Conservation (phyloP, 2,888 invertebrate genomes). For the Phoenoteleia sp. region DNA sequence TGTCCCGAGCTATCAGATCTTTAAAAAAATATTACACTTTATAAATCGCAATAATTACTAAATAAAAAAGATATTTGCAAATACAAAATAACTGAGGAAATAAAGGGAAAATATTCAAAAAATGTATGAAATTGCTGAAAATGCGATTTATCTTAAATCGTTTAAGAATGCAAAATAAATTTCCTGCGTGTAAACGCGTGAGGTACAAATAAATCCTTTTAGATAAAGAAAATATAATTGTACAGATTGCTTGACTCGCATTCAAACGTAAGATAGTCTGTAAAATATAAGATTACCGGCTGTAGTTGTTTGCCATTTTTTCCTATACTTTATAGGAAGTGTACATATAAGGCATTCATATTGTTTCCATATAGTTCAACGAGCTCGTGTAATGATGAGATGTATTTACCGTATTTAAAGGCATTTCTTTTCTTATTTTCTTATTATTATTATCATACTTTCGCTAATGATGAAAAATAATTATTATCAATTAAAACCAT, state of each 20-base stretch:
- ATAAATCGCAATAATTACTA: neutral
- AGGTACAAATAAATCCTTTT: slow-evolving; percentile 54
- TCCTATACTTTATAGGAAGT: slow-evolving; percentile 62
- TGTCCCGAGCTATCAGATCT: no score
- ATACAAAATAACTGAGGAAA: no score
- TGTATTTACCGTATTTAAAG: slow-evolving; percentile 49
- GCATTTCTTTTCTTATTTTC: slow-evolving; percentile 38
- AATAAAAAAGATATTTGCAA: no score
- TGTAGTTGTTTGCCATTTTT: slow-evolving; percentile 59
- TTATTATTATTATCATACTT: slow-evolving; percentile 40
- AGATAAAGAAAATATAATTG: slow-evolving; percentile 63
- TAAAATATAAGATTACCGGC: slow-evolving; percentile 62
- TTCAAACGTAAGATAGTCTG: slow-evolving; percentile 55
- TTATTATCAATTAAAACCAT: neutral
- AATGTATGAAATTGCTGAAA: no score
- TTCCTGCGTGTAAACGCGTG: slow-evolving; percentile 11
- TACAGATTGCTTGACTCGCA: slow-evolving; percentile 58
- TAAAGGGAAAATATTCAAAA: no score
- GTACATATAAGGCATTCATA: slow-evolving; percentile 57
- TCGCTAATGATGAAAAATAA: slow-evolving; percentile 29
- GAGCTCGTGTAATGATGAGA: slow-evolving; percentile 55
- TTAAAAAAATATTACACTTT: no score
- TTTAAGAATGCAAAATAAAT: slow-evolving; percentile 25
- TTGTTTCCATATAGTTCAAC: slow-evolving; percentile 60
- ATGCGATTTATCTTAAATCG: neutral